A percentile compares a stretch with the other conserved stretches of the same genome.
phyloP scores from a whole-genome alignment of 2,888 invertebrate genomes.

The Adineta ricciae region DNA sequence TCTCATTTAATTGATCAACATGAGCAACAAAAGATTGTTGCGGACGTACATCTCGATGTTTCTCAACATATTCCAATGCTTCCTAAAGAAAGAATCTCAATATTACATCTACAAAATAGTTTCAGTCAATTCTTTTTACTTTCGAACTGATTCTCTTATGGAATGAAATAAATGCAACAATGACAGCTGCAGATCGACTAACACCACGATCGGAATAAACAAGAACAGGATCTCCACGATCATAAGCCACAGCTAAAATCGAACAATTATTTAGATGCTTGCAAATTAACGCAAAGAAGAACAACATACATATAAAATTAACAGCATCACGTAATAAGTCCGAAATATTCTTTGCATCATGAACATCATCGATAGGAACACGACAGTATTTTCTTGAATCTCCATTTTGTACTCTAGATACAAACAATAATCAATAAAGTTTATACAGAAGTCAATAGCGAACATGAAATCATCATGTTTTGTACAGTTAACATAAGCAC shows the following conservation, averaged over 20 bases:
- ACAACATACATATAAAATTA: conserved; percentile 42
- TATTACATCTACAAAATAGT: neutral
- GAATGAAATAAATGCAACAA: conserved; percentile 40
- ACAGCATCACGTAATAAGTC: conserved; percentile 41
- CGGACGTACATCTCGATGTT: neutral
- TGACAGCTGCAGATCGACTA: conserved; percentile 43
- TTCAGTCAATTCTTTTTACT: neutral
- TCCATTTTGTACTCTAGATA: conserved; percentile 37
- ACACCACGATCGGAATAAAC: conserved; percentile 45
- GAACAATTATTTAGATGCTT: neutral
- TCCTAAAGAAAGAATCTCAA: neutral
- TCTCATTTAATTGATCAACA: neutral
- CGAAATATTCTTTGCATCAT: conserved; percentile 41
- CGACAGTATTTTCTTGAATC: conserved; percentile 35
- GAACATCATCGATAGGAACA: conserved; percentile 41
- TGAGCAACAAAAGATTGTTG: neutral
- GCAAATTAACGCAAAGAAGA: too few species aligned
- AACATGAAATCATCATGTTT: neutral
- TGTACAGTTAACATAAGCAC: conserved; percentile 44
- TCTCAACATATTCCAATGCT: neutral
- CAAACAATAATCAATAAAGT: too few species aligned
- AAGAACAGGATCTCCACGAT: conserved; percentile 40
- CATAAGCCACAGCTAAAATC: conserved; percentile 39
- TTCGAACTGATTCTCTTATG: neutral
- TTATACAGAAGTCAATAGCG: neutral